Percentiles rank a stretch among this genome's conserved stretches.
Evolutionary conservation across 2,797 vertebrate species (phyloP).

Genomic region (Molossus molossus): DNA sequence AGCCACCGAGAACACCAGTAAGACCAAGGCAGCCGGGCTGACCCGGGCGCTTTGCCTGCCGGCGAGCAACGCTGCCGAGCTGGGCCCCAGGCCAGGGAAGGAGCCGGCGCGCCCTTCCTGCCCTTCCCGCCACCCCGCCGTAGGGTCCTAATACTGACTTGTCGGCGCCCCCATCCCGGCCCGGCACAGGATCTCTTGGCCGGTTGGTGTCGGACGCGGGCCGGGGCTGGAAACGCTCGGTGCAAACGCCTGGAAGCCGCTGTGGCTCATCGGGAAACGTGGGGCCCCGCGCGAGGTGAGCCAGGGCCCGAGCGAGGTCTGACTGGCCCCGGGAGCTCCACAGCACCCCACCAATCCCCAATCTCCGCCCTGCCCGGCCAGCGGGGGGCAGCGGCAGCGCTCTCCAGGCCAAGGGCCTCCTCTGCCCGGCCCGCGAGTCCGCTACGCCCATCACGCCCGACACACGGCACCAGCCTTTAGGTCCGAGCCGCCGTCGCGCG

Average conservation of each 20-base stretch:
- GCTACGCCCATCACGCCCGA: conserved; percentile 81
- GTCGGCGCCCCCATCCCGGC: background rate
- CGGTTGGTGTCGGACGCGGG: background rate
- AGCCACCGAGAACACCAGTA: background rate
- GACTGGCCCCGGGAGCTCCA: background rate
- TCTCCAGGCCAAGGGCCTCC: background rate
- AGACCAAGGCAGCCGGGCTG: background rate
- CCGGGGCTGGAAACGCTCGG: background rate
- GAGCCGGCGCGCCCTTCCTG: background rate
- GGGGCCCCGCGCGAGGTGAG: background rate
- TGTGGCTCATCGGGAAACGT: background rate
- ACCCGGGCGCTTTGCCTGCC: background rate
- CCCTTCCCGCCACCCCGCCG: background rate
- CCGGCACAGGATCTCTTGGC: background rate
- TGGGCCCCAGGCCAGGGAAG: background rate
- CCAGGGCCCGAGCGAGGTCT: background rate
- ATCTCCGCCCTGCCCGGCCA: conserved; percentile 73
- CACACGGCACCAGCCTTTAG: conserved; percentile 81
- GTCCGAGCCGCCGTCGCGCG: conserved; percentile 79
- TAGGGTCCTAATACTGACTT: conserved; percentile 71
- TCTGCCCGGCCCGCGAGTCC: background rate
- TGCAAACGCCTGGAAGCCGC: background rate
- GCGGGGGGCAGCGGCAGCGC: conserved; percentile 41
- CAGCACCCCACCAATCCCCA: background rate
- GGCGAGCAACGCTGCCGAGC: background rate